Percentiles rank a stretch among this genome's conserved stretches.
Conservation (phyloP, 2,888 invertebrate species). For the Cheilosia pagana region DNA sequence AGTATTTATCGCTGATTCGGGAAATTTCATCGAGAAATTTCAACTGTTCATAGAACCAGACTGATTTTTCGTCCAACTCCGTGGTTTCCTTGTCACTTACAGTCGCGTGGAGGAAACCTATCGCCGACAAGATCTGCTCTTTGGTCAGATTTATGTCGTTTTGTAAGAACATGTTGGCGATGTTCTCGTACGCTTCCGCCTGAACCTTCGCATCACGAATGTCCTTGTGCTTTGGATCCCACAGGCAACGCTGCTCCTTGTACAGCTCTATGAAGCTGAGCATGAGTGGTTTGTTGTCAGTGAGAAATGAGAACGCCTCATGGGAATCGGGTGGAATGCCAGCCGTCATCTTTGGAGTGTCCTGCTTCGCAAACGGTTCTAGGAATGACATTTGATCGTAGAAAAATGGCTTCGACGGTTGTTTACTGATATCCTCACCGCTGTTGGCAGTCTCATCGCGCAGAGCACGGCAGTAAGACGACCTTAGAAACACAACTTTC, state of each 20-base stretch:
- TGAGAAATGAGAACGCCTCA: slow-evolving; percentile 39
- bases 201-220: slow-evolving; percentile 3
- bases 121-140: slow-evolving; percentile 33
- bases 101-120: slow-evolving; percentile 31
- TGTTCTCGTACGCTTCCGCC: slow-evolving; percentile 32
- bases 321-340: background rate
- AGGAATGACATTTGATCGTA: slow-evolving; percentile 45
- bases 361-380: slow-evolving; percentile 40
- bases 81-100: slow-evolving; percentile 10
- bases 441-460: background rate
- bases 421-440: background rate
- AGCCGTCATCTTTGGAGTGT: background rate
- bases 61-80: slow-evolving; percentile 3
- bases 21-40: slow-evolving; percentile 44
- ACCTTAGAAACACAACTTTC: no score
- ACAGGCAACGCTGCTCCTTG: slow-evolving; percentile 38
- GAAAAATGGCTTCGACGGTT: slow-evolving; percentile 22
- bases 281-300: slow-evolving; percentile 47
- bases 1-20: slow-evolving; percentile 28
- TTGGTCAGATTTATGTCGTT: slow-evolving; percentile 23
- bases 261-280: slow-evolving; percentile 49
- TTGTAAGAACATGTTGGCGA: slow-evolving; percentile 33
- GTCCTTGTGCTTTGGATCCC: slow-evolving; percentile 43
- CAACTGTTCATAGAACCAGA: slow-evolving; percentile 56
- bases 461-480: background rate